Conservation (phyloP, 2,888 invertebrate genomes). For the Netelia virgata region DNA sequence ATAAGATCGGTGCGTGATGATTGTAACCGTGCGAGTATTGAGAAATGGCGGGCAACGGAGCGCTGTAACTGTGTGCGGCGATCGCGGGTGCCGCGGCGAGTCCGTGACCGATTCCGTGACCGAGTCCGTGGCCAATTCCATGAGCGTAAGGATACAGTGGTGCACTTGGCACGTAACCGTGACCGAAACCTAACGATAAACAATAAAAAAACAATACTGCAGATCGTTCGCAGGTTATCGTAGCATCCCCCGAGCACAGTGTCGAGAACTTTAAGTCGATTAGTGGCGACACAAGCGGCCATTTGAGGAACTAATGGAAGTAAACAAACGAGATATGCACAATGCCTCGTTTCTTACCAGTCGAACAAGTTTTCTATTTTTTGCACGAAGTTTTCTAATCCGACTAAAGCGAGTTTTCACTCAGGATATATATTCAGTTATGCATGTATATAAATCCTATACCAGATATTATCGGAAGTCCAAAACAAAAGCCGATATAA, state of each 20-base stretch:
- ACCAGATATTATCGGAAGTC: conserved; percentile 8
- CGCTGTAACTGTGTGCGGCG: conserved; percentile 53
- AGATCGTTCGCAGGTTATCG: not conserved
- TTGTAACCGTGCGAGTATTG: conserved; percentile 73
- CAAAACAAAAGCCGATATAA: not conserved
- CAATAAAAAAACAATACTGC: conserved; percentile 9
- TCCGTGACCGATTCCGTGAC: conserved; percentile 70
- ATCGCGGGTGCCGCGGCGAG: conserved; percentile 66
- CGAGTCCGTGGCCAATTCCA: conserved; percentile 61
- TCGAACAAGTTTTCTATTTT: conserved; percentile 23
- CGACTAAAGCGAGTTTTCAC: conserved; percentile 17
- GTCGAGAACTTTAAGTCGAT: not conserved
- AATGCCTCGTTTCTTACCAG: conserved; percentile 16
- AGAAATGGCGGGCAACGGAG: conserved; percentile 55
- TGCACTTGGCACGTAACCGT: conserved; percentile 65
- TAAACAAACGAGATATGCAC: conserved; percentile 19
- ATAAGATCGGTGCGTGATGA: conserved; percentile 65
- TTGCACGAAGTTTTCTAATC: not conserved
- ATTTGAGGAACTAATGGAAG: not conserved
- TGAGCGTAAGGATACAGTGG: conserved; percentile 58
- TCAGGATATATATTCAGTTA: not conserved
- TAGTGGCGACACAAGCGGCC: not conserved
- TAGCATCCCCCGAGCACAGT: not conserved
- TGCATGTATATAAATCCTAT: not conserved
- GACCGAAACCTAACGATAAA: conserved; percentile 65